phyloP scores from a whole-genome alignment of 1,140 invertebrate genomes.

The Aphaenogaster ashmeadi region DNA sequence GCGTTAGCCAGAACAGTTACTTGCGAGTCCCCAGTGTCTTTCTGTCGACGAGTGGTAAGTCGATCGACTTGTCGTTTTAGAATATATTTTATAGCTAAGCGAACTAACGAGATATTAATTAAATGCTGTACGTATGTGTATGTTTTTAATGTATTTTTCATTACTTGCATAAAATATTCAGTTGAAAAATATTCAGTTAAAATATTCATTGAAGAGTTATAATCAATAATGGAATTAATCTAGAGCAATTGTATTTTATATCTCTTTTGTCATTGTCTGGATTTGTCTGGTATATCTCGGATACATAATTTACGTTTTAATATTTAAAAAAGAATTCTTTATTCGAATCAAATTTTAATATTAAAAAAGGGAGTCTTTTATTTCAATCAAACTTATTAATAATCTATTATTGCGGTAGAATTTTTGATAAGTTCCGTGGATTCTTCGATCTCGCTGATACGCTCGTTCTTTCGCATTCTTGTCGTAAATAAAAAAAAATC shows the following conservation, averaged over 20 bases:
- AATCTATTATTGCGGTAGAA: background rate
- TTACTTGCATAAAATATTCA: background rate
- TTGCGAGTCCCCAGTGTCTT: slow-evolving; percentile 32
- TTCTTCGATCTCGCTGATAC: background rate
- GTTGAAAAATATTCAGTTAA: background rate
- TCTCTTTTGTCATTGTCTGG: background rate
- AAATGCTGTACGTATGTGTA: background rate
- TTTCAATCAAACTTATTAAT: background rate
- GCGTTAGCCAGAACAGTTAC: slow-evolving; percentile 35
- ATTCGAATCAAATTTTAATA: no score
- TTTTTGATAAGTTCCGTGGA: background rate
- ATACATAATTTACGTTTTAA: background rate
- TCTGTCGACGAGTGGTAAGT: slow-evolving; percentile 68
- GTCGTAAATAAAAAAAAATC: background rate
- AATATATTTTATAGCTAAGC: background rate
- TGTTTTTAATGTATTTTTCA: background rate
- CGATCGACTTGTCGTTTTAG: background rate
- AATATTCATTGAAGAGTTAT: background rate
- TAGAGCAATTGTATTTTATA: background rate
- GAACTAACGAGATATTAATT: background rate
- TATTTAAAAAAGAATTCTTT: background rate
- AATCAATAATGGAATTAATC: background rate
- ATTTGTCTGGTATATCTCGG: background rate
- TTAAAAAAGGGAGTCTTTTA: background rate
- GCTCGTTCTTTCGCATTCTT: background rate